These are phyloP conservation scores for Plagodis pulveraria DNA, from an alignment of 2,888 invertebrate genomes.

Conservation along the genomic window DNA sequence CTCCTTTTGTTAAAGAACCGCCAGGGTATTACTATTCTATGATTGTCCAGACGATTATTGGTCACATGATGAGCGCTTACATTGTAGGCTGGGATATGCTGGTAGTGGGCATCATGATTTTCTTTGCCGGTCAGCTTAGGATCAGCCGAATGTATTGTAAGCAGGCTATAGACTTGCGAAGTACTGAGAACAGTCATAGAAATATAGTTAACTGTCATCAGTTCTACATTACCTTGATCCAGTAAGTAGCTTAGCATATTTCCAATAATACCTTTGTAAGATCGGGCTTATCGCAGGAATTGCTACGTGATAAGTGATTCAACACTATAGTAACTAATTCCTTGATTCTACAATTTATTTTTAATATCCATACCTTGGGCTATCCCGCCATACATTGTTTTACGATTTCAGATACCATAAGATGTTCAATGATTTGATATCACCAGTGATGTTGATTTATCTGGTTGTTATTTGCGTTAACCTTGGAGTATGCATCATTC, in stretches of 20 bases:
- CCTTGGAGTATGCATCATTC: slow-evolving; percentile 63
- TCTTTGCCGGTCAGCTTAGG: slow-evolving; percentile 65
- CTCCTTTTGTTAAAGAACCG: slow-evolving; percentile 56
- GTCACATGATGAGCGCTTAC: slow-evolving; percentile 56
- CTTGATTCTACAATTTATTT: no score
- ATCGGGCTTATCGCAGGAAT: no score
- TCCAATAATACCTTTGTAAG: no score
- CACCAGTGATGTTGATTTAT: slow-evolving; percentile 66
- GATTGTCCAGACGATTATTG: slow-evolving; percentile 58
- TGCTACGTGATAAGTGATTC: no score
- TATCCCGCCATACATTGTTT: background rate
- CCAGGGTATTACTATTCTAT: slow-evolving; percentile 63
- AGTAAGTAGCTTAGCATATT: slow-evolving; percentile 40
- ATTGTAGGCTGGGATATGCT: slow-evolving; percentile 65
- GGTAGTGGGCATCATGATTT: slow-evolving; percentile 64
- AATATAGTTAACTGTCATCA: slow-evolving; percentile 59
- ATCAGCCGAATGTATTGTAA: slow-evolving; percentile 52
- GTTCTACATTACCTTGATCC: slow-evolving; percentile 50
- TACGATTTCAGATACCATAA: slow-evolving; percentile 53
- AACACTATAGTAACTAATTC: no score
- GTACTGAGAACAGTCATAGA: slow-evolving; percentile 40
- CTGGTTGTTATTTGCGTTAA: slow-evolving; percentile 61
- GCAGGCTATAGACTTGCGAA: slow-evolving; percentile 40
- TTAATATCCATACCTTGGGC: background rate
- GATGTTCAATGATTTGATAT: slow-evolving; percentile 58